Conservation (phyloP, 2,888 invertebrate species). For the Eustalomyia histrio region DNA sequence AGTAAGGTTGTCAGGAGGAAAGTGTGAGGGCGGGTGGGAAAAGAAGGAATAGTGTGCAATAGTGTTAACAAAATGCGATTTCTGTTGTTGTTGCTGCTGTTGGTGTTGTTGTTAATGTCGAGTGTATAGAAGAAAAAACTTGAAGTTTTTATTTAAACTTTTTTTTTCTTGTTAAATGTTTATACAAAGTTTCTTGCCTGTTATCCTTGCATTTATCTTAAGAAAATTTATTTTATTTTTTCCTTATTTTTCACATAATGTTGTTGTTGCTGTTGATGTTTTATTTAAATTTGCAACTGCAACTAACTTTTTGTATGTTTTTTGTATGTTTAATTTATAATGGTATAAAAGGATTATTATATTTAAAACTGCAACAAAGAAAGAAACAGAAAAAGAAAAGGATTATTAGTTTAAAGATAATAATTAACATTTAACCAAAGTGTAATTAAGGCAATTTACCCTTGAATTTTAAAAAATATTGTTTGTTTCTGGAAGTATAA, state of each 20-base stretch:
- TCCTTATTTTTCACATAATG: neutral
- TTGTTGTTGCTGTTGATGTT: neutral
- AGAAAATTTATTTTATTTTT: neutral
- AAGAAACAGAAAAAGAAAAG: neutral
- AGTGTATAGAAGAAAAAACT: neutral
- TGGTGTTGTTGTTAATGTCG: neutral
- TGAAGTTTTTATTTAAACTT: neutral
- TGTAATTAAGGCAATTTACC: neutral
- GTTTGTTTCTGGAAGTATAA: neutral
- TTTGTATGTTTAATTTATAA: no score
- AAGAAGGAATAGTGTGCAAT: neutral
- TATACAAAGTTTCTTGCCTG: neutral
- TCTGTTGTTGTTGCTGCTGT: neutral
- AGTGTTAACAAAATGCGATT: neutral
- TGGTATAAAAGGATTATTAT: neutral
- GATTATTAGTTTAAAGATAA: neutral
- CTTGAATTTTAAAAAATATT: constrained; percentile 25
- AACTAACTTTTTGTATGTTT: neutral
- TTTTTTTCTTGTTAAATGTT: neutral
- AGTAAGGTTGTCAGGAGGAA: neutral
- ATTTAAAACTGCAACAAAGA: neutral
- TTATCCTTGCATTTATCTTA: neutral
- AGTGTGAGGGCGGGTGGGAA: neutral
- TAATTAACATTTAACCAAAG: neutral
- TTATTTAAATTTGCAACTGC: neutral